These are phyloP conservation scores for Delphinus delphis DNA, from an alignment of 2,113 vertebrate species.

Conservation along the genomic window DNA sequence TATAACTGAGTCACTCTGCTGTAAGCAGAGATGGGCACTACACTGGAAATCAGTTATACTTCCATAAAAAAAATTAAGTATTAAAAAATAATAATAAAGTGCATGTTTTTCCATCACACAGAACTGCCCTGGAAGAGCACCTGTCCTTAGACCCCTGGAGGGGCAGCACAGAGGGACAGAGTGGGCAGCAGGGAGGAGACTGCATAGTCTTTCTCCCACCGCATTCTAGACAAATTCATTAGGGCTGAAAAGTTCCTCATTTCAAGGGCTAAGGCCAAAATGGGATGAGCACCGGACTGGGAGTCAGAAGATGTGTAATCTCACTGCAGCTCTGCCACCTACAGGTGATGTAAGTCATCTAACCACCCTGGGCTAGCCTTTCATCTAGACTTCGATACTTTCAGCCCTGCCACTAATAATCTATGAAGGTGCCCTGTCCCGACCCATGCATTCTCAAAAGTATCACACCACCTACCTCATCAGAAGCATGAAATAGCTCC, in stretches of 20 bases:
- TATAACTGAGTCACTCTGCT: too few relatives aligned
- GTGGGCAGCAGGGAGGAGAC: background rate
- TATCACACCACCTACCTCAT: background rate
- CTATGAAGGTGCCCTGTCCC: background rate
- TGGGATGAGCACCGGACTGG: background rate
- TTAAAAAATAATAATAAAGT: too few relatives aligned
- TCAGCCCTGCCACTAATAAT: background rate
- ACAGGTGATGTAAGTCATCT: fast-evolving
- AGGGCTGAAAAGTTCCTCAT: background rate
- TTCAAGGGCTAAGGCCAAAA: constrained; percentile 1
- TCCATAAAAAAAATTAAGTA: too few relatives aligned
- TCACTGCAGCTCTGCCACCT: background rate
- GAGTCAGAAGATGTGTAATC: background rate
- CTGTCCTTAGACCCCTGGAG: background rate
- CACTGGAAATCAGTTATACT: too few relatives aligned
- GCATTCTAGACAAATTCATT: background rate
- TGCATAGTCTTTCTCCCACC: background rate
- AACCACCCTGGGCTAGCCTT: background rate
- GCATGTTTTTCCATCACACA: background rate
- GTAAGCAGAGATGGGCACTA: too few relatives aligned
- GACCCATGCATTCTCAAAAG: background rate
- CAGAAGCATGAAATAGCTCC: background rate
- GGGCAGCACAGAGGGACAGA: background rate
- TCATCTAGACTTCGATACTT: background rate
- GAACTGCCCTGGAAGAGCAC: background rate